A percentile compares a stretch with the other conserved stretches of the same genome.
phyloP scores from a whole-genome alignment of 2,113 vertebrate species.

The Variabilichromis moorii region DNA sequence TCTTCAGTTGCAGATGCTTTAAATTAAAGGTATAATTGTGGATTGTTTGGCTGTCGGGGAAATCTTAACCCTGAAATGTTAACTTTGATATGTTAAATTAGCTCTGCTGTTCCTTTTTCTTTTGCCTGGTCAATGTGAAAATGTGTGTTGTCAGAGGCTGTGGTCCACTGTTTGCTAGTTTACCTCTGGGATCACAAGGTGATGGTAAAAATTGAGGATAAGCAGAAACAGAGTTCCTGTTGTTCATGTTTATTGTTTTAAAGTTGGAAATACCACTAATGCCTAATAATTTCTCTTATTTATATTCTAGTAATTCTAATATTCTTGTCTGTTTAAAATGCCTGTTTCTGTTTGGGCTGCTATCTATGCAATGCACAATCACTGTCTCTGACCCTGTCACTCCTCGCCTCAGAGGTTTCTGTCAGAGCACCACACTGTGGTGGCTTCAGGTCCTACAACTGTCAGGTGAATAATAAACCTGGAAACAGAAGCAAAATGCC shows the following conservation, averaged over 20 bases:
- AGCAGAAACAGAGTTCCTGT: neutral
- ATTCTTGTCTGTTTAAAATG: neutral
- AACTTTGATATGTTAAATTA: neutral
- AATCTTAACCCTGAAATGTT: neutral
- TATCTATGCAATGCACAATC: neutral
- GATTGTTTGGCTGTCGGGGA: neutral
- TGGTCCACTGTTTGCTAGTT: neutral
- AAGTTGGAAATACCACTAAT: neutral
- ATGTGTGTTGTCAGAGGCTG: neutral
- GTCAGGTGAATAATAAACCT: neutral
- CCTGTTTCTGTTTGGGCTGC: neutral
- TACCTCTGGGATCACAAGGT: neutral
- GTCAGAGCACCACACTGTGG: slow-evolving; percentile 54
- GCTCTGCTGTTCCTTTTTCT: neutral
- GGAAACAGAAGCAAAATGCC: neutral
- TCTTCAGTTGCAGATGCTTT: neutral
- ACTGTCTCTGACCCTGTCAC: neutral
- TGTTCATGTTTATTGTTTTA: neutral
- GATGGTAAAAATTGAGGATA: neutral
- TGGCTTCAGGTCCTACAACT: neutral
- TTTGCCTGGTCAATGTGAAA: neutral
- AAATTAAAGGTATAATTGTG: neutral
- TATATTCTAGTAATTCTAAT: neutral
- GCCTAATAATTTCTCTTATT: neutral
- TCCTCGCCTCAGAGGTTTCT: neutral